Evolutionary conservation across 2,888 invertebrate genomes (phyloP), one percentile per base, ranked within the genome.

Genomic region (Clostera curtula): DNA sequence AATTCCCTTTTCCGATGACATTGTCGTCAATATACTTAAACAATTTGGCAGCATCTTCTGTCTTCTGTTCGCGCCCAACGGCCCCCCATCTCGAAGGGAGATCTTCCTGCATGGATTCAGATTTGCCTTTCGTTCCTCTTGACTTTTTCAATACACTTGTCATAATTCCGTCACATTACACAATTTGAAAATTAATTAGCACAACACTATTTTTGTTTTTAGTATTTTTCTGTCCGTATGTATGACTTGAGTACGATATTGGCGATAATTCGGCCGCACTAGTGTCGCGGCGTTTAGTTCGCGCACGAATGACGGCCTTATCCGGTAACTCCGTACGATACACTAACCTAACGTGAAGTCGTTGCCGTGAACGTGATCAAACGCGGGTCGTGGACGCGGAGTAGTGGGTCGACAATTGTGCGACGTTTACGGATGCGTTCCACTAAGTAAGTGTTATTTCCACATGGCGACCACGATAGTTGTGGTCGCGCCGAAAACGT

Each of bases 11-110:
- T 29, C 94, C 94, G 56, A 94, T 90, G 43, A 94, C 84, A 70
- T 90, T 93, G 42, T 92, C 90, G 55, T 93, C 91, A 43, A 95
- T 91, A 61, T 91, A 93, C 62, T 89, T 90, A 43, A 93, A 84
- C 46, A 94, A 76, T 63, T 91, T 91, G 22, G 85, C 83, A 14
- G 87, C 86, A 55, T 92, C 92, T 59, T 91, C 90, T 50, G 86
- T 85, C 56, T 86, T 88, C 29, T 77, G 68, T 21, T 80, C 70
- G 29, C 67, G 65, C 56, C 76, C 65, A 38, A 54, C 49, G 37
- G 34, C 54, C 43, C 60, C 70, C 75, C 77, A 80, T 71, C 74
- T 70, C 33, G 64, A 51, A 42, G 80, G 80, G 49, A 80, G 45
- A 47, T 83, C 84, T 48, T 85, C 84, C 62, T 82, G 84, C 84